Evolutionary conservation across 2,113 vertebrate species (phyloP).

Genomic region (Lipotes vexillifer): DNA sequence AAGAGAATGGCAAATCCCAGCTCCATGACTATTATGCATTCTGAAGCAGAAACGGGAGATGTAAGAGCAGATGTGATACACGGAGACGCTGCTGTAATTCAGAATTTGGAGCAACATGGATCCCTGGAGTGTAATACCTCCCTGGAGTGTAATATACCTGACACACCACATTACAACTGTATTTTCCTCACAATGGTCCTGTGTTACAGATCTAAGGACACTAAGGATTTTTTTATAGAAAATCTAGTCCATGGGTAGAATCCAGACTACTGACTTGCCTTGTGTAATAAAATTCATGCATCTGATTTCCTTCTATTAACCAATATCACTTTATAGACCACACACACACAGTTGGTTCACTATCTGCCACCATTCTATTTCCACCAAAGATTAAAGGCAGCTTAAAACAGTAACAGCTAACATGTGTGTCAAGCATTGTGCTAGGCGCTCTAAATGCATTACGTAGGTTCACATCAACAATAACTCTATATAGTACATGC

Average conservation of each 20-base stretch:
- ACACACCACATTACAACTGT: not conserved
- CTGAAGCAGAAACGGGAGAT: not conserved
- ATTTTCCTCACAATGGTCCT: not conserved
- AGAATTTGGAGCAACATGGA: not conserved
- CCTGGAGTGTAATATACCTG: not conserved
- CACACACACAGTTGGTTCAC: not conserved
- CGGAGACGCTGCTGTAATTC: not conserved
- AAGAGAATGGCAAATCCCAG: not conserved
- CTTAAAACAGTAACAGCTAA: not conserved
- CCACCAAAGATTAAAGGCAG: not conserved
- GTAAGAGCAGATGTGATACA: not conserved
- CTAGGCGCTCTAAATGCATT: not conserved
- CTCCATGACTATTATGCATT: not conserved
- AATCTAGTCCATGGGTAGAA: not conserved
- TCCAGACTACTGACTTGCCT: not conserved
- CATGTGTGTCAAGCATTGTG: not conserved
- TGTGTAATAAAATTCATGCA: not conserved
- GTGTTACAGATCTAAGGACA: not conserved
- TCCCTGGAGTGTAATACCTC: not conserved
- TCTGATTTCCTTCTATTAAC: not conserved
- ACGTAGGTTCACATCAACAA: not conserved
- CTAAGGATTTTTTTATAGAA: not conserved
- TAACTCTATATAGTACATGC: not conserved
- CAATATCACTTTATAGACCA: not conserved
- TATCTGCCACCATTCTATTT: not conserved